Evolutionary conservation across 2,113 vertebrate species (phyloP), one percentile per base, ranked within the genome.

Genomic region (Leptobrachium ailaonicum): DNA sequence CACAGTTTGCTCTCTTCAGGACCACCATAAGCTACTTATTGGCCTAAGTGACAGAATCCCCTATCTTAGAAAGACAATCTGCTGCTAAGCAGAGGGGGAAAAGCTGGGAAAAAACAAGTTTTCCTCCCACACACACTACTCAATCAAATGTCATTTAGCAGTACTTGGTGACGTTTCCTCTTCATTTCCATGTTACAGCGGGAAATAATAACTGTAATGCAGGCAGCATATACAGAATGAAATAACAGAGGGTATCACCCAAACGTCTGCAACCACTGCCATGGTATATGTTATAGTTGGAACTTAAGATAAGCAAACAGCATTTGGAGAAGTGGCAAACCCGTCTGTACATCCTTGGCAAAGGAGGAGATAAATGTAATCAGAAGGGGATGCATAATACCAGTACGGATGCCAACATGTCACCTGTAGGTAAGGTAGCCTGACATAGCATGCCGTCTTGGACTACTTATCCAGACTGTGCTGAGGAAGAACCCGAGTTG

Each of bases 121-220:
- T 81, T 81, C 64, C 71, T 5, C 79, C 79, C 79, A 81, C 79
- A 72, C 70, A 81, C 71, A 81, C 79, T 62, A 58, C 43, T 81
- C 72, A 81, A 81, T 69, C 79, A 81, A 69, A 75, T 81, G 79
- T 75, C 79, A 75, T 81, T 74, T 75, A 75, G 64, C 72, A 75
- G 64, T 62, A 54, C 64, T 45, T 62, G 11, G 54, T 75, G 79
- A 81, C 54, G 72, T 75, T 71, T 74, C 20, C 78, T 50, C 50
- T 66, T 80, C 32, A 75, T 81, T 74, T 81, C 60, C 66, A 75
- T 81, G 64, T 64, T 43, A 69, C 54, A 47, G 64, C 62, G 54
- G 54, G 68, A 74, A 74, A 69, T 74, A 81, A 62, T 74, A 68
- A 41, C 71, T 56, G 66, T 73, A 73, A 41, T 63, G 6, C 50